Base-by-base conservation (phyloP, 1,140 invertebrate species). In the Tetraneura akinire region DNA sequence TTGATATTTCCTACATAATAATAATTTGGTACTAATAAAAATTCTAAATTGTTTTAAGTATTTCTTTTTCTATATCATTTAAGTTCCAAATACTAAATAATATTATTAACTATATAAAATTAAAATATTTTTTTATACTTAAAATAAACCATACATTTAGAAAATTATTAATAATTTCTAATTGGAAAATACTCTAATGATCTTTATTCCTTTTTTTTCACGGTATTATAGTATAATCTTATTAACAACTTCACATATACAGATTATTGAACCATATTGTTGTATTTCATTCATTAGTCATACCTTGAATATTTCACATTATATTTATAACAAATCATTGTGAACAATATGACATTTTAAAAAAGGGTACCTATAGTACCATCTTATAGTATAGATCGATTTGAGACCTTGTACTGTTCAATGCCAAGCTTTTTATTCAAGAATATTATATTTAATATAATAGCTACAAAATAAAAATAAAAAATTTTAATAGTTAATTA, bases 401-500 rank as follows among this genome's bases (percentile, higher is more conserved):
- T 62, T 62, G 2, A 14, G 29, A 62, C 60, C 60, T 62, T 62
- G 60, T 29, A 62, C 57, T 1, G 23, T 62, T 18, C 23, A 62
- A 62, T 62, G 60, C 10, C 16, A 32, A 2, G 9, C 32, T 62
- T 62, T 16, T 29, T 60, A 16, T 16, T 16, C 0, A 2, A 60
- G 1, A 62, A n/a, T 62, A 62, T 8, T 47, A 47, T 47, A 1
- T 47, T 4, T 6, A 8, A 47, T 47, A 47, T 13, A 13, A 47
- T 14, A 47, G 45, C 11, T 13, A n/a, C 11, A 47, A 14, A 4
- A 8, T 4, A 47, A 10, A 47, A 10, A 47, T 47, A 62, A 29
- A 60, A 60, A 62, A n/a, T n/a, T n/a, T n/a, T n/a, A n/a, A n/a
- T 32, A 62, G 26, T 62, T 62, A 32, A 62, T 62, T 32, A 32